Evolutionary conservation across 2,888 invertebrate species (phyloP), one percentile per base, ranked within the genome.

Genomic region (Acleris sparsana): DNA sequence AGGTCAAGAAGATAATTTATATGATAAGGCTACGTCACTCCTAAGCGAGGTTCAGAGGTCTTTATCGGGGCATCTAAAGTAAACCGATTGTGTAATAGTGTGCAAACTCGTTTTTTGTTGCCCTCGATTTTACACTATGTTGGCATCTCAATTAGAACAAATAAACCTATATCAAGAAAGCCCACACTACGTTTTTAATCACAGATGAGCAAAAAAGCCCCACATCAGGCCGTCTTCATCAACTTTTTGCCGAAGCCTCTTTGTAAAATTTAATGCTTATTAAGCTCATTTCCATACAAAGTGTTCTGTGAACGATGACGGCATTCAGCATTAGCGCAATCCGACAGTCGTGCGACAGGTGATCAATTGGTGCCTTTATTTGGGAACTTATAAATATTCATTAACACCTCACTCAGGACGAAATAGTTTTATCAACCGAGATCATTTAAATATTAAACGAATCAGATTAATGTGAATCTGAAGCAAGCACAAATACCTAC

Each of bases 251-350:
- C 64, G 57, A 65, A 59, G 69, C 67, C 70, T 73, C 77, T 80
- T 76, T 77, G 71, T 75, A 70, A 72, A 75, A 79, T 83, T 81
- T 82, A 80, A 83, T 80, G 79, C 80, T 80, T 83, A 81, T 80
- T 83, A 80, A 84, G 71, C 80, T 85, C 71, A 89, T 89, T 88
- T 84, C 78, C 87, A 88, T 89, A 89, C 84, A 88, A 85, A 87
- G 84, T 85, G 87, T 86, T 88, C 82, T 79, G 79, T 82, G 83
- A 86, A 85, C 81, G 78, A 73, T 75, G 77, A 78, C 79, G 75
- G 75, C 73, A 75, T 82, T 83, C 83, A 80, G 78, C 78, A 77
- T 82, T 75, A 77, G 73, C 73, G 73, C 71, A 75, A 76, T 77
- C 76, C 77, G 69, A 69, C 71, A 69, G 70, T 66, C 64, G 56